Conservation (phyloP, 2,113 vertebrate species). For the Anguilla japonica region DNA sequence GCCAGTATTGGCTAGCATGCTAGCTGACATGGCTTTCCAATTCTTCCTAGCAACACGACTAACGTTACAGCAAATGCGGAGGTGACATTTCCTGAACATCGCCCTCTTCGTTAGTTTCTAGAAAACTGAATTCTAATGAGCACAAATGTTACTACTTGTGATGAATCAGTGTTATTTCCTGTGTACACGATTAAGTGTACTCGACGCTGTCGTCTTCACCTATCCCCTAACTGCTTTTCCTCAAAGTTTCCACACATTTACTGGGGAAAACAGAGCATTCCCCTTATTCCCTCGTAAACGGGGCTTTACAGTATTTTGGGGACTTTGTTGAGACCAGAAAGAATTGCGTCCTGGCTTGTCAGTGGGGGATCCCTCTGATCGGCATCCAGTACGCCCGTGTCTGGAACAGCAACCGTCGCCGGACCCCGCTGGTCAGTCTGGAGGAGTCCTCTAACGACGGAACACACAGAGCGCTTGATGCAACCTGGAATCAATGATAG, state of each 20-base stretch:
- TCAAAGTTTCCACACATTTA: slow-evolving; percentile 29
- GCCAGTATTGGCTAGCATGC: no score
- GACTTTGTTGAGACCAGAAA: slow-evolving; percentile 54
- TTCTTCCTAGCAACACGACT: no score
- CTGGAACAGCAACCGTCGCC: slow-evolving; percentile 61
- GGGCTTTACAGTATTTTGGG: slow-evolving; percentile 44
- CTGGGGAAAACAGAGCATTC: slow-evolving; percentile 20
- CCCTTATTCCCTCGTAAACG: slow-evolving; percentile 26
- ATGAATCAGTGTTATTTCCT: neutral
- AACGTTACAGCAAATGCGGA: no score
- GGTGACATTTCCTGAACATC: no score
- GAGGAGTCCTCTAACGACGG: slow-evolving; percentile 54
- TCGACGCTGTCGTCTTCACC: slow-evolving; percentile 16
- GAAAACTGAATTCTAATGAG: neutral
- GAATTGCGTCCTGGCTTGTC: slow-evolving; percentile 53
- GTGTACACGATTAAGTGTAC: neutral
- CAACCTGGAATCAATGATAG: slow-evolving; percentile 65
- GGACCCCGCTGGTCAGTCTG: slow-evolving; percentile 61
- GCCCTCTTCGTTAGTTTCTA: neutral
- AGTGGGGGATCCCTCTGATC: slow-evolving; percentile 60
- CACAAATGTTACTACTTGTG: neutral
- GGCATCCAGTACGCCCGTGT: slow-evolving; percentile 53
- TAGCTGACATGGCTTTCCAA: no score
- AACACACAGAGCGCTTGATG: slow-evolving; percentile 61
- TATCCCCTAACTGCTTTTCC: slow-evolving; percentile 29